Evolutionary conservation across 1,140 invertebrate species (phyloP).

Genomic region (Anagrus nilaparvatae): DNA sequence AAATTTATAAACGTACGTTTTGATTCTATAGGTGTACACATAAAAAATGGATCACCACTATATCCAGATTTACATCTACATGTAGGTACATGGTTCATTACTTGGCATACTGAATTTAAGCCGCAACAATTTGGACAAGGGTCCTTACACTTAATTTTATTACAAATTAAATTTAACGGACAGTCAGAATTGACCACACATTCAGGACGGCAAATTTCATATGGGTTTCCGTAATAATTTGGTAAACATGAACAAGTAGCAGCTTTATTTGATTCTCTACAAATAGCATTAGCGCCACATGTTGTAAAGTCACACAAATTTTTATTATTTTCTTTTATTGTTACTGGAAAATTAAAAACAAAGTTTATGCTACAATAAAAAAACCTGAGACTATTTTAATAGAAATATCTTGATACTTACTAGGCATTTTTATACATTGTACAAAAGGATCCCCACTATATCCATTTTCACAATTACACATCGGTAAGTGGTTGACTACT

Average conservation of each 20-base stretch:
- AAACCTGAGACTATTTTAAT: background rate
- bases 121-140: conserved; percentile 58
- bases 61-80: conserved; percentile 51
- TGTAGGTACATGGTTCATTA: conserved; percentile 52
- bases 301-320: conserved; percentile 58
- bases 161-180: conserved; percentile 49
- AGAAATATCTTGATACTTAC: conserved; percentile 35
- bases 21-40: conserved; percentile 28
- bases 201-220: conserved; percentile 63
- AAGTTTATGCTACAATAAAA: background rate
- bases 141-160: conserved; percentile 53
- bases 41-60: conserved; percentile 50
- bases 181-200: conserved; percentile 61
- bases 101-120: conserved; percentile 52
- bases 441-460: conserved; percentile 59
- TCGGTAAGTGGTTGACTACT: conserved; percentile 60
- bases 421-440: conserved; percentile 47
- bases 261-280: conserved; percentile 51
- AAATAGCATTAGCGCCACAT: conserved; percentile 64
- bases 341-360: conserved; percentile 8
- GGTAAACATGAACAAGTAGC: conserved; percentile 57
- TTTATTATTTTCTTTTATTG: conserved; percentile 12
- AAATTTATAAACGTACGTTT: conserved; percentile 24
- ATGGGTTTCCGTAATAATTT: conserved; percentile 63
- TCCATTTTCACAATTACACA: conserved; percentile 54